Base-by-base conservation (phyloP, 1,140 invertebrate genomes). In the Brachionus calyciflorus region DNA sequence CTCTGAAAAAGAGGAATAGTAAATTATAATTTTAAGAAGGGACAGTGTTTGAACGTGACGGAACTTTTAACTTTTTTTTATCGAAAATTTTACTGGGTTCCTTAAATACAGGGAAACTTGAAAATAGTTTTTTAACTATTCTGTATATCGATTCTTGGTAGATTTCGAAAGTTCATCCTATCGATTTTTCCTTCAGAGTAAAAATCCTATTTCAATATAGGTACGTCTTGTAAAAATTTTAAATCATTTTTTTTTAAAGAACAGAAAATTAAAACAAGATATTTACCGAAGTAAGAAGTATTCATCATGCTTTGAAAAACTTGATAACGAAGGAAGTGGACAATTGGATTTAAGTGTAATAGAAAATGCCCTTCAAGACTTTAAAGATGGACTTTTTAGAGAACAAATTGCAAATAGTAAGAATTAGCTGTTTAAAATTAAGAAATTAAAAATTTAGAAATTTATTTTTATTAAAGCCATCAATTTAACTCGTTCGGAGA, bases 291-390 rank as follows among this genome's bases (percentile, higher is more conserved):
- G 28, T 33, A 73, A 73, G 24, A 73, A 51, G 24, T 51, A 51
- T 21, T 37, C 30, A 10, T 19, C 46, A 19, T 73, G 69, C 26
- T 73, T 73, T 17, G 69, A 73, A 24, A 73, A 73, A 12, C 24
- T 73, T 26, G 69, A 73, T n/a, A 73, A 73, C 33, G 69, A 73
- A 73, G 69, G 69, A 1, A 49, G 69, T 51, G 69, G 69, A 28
- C 28, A 73, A 55, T n/a, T 73, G n/a, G 41, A 30, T n/a, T 19
- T 73, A 0, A 41, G 1, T 19, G 41, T 14, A 40, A 33, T 73
- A 3, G 51, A 73, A 12, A 17, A 28, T 12, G 51, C 51, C 3
- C 33, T 73, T 21, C 44, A 55, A 19, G 69, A 73, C 40, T 73
- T 51, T 10, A 73, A 73, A 55, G 69, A 73, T 41, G 69, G 69